phyloP scores from a whole-genome alignment of 1,140 invertebrate species.

The Theocolax elegans region DNA sequence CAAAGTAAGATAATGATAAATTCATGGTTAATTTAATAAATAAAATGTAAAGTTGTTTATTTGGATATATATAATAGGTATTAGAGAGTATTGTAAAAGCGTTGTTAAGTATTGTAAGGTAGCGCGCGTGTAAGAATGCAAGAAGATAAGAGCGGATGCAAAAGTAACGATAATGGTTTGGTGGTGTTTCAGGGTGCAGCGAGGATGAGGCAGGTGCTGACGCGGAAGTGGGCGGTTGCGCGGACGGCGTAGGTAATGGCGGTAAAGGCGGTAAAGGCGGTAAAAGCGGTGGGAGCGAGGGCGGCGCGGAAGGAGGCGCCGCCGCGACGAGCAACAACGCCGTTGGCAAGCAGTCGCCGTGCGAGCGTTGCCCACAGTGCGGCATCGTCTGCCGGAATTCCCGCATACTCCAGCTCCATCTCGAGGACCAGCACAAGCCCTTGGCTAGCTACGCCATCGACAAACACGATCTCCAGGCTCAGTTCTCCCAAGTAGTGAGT shows the following conservation, averaged over 20 bases:
- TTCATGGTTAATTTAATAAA: too few species aligned
- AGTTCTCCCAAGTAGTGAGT: slow-evolving; percentile 66
- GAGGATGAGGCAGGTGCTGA: slow-evolving; percentile 66
- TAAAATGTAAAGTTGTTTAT: too few species aligned
- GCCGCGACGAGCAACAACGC: slow-evolving; percentile 38
- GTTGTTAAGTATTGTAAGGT: too few species aligned
- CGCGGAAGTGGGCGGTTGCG: slow-evolving; percentile 62
- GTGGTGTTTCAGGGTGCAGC: slow-evolving; percentile 62
- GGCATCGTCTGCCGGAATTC: slow-evolving; percentile 63
- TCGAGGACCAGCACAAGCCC: slow-evolving; percentile 64
- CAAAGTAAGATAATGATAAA: too few species aligned
- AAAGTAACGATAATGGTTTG: too few species aligned
- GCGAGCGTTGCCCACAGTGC: slow-evolving; percentile 63
- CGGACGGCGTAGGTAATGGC: slow-evolving; percentile 56
- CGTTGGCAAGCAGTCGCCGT: slow-evolving; percentile 45
- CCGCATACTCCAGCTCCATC: slow-evolving; percentile 62
- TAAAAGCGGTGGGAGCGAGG: neutral
- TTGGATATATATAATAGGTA: too few species aligned
- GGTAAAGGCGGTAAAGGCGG: slow-evolving; percentile 37
- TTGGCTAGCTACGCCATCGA: slow-evolving; percentile 56
- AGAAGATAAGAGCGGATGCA: too few species aligned
- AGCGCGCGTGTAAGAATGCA: too few species aligned
- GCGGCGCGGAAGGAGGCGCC: neutral
- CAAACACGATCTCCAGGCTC: slow-evolving; percentile 64
- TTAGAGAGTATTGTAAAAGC: too few species aligned